Conservation (phyloP, 2,888 invertebrate species). For the Mongoloraphidia duomilia region DNA sequence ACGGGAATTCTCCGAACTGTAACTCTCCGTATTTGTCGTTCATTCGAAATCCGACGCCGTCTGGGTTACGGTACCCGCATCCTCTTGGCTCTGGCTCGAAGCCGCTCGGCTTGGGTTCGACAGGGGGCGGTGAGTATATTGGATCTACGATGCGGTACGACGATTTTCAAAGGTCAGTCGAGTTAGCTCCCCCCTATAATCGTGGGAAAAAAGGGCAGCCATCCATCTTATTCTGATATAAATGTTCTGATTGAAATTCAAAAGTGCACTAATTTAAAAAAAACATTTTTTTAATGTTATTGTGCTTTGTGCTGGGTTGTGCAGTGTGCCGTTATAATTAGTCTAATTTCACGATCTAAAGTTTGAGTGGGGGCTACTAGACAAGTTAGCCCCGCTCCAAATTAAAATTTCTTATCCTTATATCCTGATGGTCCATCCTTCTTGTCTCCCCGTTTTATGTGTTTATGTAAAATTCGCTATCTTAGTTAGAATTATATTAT, state of each 20-base stretch:
- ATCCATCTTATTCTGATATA: background rate
- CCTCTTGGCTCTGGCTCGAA: slow-evolving; percentile 24
- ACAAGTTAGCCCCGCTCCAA: too few species aligned
- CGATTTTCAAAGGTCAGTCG: slow-evolving; percentile 24
- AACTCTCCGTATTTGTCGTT: slow-evolving; percentile 49
- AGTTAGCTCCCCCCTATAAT: slow-evolving; percentile 27
- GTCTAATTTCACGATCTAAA: too few species aligned
- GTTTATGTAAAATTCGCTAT: too few species aligned
- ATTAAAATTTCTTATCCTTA: too few species aligned
- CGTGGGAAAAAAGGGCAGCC: slow-evolving; percentile 10
- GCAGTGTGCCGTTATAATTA: too few species aligned
- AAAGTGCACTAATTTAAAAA: too few species aligned
- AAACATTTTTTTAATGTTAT: too few species aligned
- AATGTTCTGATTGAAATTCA: background rate
- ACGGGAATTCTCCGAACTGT: slow-evolving; percentile 68
- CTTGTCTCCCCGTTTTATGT: too few species aligned
- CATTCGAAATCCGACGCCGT: slow-evolving; percentile 59
- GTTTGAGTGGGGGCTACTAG: too few species aligned
- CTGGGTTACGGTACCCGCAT: slow-evolving; percentile 59
- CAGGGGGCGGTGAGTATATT: slow-evolving; percentile 22
- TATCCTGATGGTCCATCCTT: too few species aligned
- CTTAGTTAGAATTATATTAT: too few species aligned
- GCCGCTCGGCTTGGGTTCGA: slow-evolving; percentile 12
- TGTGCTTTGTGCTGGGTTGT: too few species aligned
- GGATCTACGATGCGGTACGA: slow-evolving; percentile 10